Evolutionary conservation across 2,888 invertebrate species (phyloP).

Genomic region (Lycophotia porphyrea): DNA sequence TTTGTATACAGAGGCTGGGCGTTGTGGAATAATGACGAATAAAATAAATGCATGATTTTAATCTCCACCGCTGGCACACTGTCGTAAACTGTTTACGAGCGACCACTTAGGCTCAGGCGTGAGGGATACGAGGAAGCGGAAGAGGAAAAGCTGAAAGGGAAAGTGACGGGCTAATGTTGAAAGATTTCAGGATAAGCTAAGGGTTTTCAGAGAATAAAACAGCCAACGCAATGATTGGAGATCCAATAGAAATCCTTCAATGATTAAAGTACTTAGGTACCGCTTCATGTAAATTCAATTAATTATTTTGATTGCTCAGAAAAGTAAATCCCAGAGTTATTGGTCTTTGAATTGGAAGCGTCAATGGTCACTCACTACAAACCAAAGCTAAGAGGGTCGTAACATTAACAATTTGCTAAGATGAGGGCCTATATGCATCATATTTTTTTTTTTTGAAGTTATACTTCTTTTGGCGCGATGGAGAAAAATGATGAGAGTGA

Average conservation of each 20-base stretch:
- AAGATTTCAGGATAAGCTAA: neutral
- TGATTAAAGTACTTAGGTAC: neutral
- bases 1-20: slow-evolving; percentile 54
- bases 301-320: too few relatives aligned
- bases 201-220: neutral
- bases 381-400: neutral
- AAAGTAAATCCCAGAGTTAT: neutral
- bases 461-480: too few relatives aligned
- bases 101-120: slow-evolving; percentile 74
- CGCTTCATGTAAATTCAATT: neutral
- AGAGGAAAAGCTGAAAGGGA: neutral
- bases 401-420: neutral
- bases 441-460: too few relatives aligned
- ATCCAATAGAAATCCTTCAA: neutral
- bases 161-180: neutral
- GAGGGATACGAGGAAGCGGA: slow-evolving; percentile 61
- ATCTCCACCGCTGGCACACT: slow-evolving; percentile 83
- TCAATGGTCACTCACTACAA: neutral
- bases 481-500: too few relatives aligned
- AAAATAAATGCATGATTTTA: slow-evolving; percentile 90
- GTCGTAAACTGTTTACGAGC: slow-evolving; percentile 88
- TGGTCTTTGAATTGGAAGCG: neutral
- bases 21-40: slow-evolving; percentile 86
- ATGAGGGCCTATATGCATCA: neutral
- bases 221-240: neutral